Evolutionary conservation across 1,140 invertebrate species (phyloP), one percentile per base, ranked within the genome.

Genomic region (Phortica variegata): DNA sequence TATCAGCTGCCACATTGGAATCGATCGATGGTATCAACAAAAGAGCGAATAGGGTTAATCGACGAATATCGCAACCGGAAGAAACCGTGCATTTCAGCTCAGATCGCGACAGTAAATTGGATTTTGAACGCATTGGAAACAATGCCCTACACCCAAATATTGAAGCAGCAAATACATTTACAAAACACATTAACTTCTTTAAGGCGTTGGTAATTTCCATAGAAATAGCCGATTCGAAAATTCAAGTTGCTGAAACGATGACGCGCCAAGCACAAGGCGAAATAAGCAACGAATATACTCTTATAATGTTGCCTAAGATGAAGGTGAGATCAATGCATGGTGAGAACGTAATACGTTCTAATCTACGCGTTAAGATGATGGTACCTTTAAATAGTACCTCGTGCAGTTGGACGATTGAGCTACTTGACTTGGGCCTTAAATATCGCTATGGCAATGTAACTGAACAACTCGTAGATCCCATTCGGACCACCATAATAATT

Each of bases 401-500:
- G 0, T 56, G 54, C 7, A 68, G 68, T 16, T 74, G 59, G 63
- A 45, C 65, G 2, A 56, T 68, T 10, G 56, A 68, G 10, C 18
- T 73, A 1, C 47, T 29, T 5, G 59, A 65, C 15, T 57, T 73
- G 2, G 47, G 34, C 34, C 53, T 73, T 17, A 50, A 45, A 18
- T 50, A 52, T 29, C 44, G 52, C 7, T 29, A 31, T 13, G 51
- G 18, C 0, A 12, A 21, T 5, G 34, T 43, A 2, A 38, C 32
- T 0, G 56, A 62, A 1, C 39, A 48, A 20, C 44, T 73, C 10
- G 7, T 73, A 3, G 49, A 79, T 49, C 82, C 83, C 15, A 66
- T 85, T 0, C 79, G 80, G 7, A 77, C 83, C 3, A 84, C 79
- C 39, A 79, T 81, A 10, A 85, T 84, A 1, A 20, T 72, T 26